Base-by-base conservation (phyloP, 2,888 invertebrate species). In the Andricus quercusramuli region DNA sequence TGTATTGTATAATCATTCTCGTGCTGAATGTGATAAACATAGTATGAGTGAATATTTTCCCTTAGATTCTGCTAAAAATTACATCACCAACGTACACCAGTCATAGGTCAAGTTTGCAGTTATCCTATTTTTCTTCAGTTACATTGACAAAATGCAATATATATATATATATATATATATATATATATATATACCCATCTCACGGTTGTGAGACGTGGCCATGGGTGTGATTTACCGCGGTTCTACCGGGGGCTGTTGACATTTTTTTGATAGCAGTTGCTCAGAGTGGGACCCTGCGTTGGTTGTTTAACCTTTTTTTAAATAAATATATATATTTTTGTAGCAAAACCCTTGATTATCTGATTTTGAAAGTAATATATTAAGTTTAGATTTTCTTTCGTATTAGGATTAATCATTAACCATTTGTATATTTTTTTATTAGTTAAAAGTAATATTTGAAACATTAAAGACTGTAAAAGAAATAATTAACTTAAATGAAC, bases 41-140 rank as follows among this genome's bases (percentile, higher is more conserved):
- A 74, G 32, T 32, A 74, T 32, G 56, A 32, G 74, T 74, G 74
- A 74, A 74, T 17, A 74, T 74, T 32, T 32, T 74, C 51, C 32
- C 32, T 32, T 56, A 4, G 13, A 51, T 13, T 74, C 20, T 32
- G 20, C 51, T 32, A 56, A 56, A 74, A 74, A 56, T 74, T 56
- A 32, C n/a, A 74, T 74, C 32, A 74, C 51, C n/a, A 15, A 44
- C 22, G 25, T 25, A 17, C 70, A 51, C 11, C 29, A 56, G 56
- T 32, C 70, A 74, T 20, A 74, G 29, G 56, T 74, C 32, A 74
- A 32, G 51, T 29, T 74, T n/a, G 11, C 3, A 17, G 15, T 29
- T 70, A 44, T 44, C 44, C 13, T 44, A 44, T 37, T 41, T 56
- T 56, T 56, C n/a, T 56, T 56, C 56, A 56, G 8, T 20, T 20